Evolutionary conservation across 2,888 invertebrate species (phyloP).

Genomic region (Chouioia cunea): DNA sequence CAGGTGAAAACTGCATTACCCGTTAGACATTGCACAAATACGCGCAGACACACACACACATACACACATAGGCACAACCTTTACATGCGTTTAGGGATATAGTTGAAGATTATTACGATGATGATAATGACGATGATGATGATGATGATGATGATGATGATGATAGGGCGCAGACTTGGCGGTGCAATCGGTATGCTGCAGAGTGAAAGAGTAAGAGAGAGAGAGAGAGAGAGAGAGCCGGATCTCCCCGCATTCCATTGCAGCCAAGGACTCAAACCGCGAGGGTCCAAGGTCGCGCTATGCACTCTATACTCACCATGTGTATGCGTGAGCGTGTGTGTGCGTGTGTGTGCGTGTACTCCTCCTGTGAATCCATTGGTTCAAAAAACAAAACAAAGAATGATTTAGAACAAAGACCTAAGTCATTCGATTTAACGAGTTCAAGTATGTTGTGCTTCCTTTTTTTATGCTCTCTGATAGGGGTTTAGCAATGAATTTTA

Average conservation of each 20-base stretch:
- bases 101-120: too few relatives aligned
- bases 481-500: conserved; percentile 34
- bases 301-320: background rate
- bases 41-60: too few relatives aligned
- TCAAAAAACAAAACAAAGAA: too few relatives aligned
- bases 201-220: background rate
- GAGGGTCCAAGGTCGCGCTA: conserved; percentile 42
- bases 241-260: conserved; percentile 44
- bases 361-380: too few relatives aligned
- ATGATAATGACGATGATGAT: too few relatives aligned
- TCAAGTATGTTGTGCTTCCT: background rate
- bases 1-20: too few relatives aligned
- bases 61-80: too few relatives aligned
- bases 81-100: background rate
- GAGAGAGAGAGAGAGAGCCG: conserved; percentile 25
- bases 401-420: background rate
- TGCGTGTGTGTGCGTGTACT: background rate
- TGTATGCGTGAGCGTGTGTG: background rate
- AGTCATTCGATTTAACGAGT: background rate
- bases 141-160: background rate
- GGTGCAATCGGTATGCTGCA: background rate
- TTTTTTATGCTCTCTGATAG: background rate
- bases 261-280: conserved; percentile 44
- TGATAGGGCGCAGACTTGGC: background rate
- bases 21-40: too few relatives aligned